Conservation (phyloP, 2,113 vertebrate genomes). For the Callospermophilus lateralis region DNA sequence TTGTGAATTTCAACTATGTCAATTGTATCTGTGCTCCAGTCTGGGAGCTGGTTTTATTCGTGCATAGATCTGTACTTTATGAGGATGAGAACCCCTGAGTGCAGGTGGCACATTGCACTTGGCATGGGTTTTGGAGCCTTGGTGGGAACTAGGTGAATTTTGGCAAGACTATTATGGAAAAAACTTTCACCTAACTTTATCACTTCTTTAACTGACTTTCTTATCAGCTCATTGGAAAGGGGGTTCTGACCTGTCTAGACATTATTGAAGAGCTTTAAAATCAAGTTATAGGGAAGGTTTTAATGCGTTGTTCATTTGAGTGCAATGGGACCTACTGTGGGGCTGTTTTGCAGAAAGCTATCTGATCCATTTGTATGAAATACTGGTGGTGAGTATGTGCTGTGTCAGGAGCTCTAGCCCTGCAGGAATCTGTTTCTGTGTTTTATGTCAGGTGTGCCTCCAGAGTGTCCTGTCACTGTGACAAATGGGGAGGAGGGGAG, state of each 20-base stretch:
- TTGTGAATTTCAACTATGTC: constrained; percentile 32
- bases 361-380: background rate
- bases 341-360: background rate
- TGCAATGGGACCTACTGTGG: background rate
- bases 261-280: constrained; percentile 33
- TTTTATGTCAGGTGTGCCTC: background rate
- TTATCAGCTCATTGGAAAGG: constrained; percentile 34
- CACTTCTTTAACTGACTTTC: background rate
- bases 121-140: background rate
- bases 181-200: background rate
- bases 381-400: background rate
- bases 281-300: background rate
- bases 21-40: background rate
- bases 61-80: background rate
- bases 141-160: background rate
- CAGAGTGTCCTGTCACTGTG: background rate
- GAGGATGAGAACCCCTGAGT: background rate
- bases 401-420: background rate
- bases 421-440: background rate
- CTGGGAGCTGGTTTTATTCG: background rate
- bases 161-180: background rate
- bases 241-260: background rate
- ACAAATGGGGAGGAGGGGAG: background rate
- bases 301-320: background rate
- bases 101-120: background rate